These are phyloP conservation scores for Melinaea marsaeus DNA, from an alignment of 2,888 invertebrate genomes.

Conservation along the genomic window DNA sequence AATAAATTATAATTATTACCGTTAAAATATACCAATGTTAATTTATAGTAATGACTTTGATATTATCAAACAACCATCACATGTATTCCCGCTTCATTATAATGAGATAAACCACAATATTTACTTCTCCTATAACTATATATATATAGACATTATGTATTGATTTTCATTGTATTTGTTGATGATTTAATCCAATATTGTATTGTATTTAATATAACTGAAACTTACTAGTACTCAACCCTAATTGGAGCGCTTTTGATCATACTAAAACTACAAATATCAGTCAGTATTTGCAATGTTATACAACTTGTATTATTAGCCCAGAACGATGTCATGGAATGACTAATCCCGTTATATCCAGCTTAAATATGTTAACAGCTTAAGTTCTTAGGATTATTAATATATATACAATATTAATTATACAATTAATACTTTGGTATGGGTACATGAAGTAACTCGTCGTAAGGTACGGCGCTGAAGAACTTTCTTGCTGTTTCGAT, in stretches of 20 bases:
- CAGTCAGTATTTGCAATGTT: too few relatives aligned
- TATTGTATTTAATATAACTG: too few relatives aligned
- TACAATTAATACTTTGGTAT: constrained; percentile 60
- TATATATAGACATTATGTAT: too few relatives aligned
- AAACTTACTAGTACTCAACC: too few relatives aligned
- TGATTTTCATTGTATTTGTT: too few relatives aligned
- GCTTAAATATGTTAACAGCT: background rate
- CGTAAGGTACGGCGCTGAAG: constrained; percentile 68
- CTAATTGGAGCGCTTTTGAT: too few relatives aligned
- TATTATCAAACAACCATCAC: constrained; percentile 1
- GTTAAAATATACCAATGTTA: background rate
- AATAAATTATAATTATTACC: background rate
- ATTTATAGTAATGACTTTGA: background rate
- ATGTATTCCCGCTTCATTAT: background rate
- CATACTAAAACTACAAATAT: too few relatives aligned
- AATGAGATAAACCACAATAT: constrained; percentile 1
- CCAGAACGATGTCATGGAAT: too few relatives aligned
- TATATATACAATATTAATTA: background rate
- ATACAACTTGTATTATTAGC: too few relatives aligned
- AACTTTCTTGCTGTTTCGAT: constrained; percentile 66
- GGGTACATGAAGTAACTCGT: constrained; percentile 64
- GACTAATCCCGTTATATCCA: background rate
- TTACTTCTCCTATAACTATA: background rate
- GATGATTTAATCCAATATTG: too few relatives aligned
- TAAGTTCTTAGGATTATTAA: background rate